A percentile compares a stretch with the other conserved stretches of the same genome.
phyloP scores from a whole-genome alignment of 2,797 vertebrate species.

The Girardinus metallicus region DNA sequence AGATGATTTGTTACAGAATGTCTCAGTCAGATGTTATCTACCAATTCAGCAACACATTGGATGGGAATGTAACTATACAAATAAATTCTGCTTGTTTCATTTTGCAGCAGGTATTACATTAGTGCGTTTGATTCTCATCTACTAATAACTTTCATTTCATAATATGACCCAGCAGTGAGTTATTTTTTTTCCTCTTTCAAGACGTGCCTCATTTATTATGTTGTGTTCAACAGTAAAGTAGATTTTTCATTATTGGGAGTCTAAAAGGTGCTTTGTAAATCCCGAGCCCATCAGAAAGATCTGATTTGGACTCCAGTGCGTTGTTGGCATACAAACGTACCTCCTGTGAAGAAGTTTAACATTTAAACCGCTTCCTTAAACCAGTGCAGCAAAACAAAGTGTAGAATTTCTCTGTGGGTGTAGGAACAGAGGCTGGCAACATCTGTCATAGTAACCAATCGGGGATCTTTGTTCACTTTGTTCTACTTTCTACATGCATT shows the following conservation, averaged over 20 bases:
- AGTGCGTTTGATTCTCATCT: not conserved
- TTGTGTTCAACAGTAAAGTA: not conserved
- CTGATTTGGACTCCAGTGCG: not conserved
- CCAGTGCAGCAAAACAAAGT: not conserved
- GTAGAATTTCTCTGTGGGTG: not conserved
- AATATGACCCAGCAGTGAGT: not conserved
- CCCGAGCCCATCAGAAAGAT: not conserved
- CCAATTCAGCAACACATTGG: not conserved
- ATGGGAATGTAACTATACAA: not conserved
- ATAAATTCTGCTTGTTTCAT: not conserved
- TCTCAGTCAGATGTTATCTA: not conserved
- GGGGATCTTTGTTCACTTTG: not conserved
- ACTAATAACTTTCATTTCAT: not conserved
- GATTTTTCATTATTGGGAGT: not conserved
- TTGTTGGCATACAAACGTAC: not conserved
- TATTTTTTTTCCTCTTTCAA: not conserved
- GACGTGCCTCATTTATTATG: not conserved
- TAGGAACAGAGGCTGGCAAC: not conserved
- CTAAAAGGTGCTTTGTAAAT: not conserved
- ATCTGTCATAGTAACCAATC: not conserved
- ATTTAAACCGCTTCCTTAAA: not conserved
- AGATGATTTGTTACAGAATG: conserved; percentile 14
- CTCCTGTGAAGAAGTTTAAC: not conserved
- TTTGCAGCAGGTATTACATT: not conserved
- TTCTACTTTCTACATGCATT: not conserved